Percentiles rank a stretch among this genome's conserved stretches.
These are phyloP conservation scores for Syrmaticus mikado DNA, from an alignment of 2,113 vertebrate genomes.

Conservation along the genomic window DNA sequence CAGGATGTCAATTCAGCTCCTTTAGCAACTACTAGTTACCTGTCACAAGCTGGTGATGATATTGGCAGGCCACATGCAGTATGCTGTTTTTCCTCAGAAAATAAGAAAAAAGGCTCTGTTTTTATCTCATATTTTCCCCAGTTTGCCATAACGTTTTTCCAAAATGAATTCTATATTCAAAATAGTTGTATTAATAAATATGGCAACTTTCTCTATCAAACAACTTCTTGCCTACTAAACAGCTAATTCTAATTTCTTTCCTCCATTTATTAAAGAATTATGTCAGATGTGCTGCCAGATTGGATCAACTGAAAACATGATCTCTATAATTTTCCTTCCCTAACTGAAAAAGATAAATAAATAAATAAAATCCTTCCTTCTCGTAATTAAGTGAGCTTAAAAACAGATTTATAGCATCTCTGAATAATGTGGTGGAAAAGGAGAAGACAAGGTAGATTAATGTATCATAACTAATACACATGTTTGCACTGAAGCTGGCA, in stretches of 20 bases:
- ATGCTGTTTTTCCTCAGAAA: neutral
- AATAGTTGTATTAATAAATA: neutral
- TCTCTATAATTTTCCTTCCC: neutral
- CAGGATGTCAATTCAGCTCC: neutral
- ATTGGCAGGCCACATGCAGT: neutral
- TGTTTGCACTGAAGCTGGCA: neutral
- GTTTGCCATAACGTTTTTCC: neutral
- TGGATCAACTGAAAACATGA: neutral
- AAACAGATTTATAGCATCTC: neutral
- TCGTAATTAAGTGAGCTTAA: neutral
- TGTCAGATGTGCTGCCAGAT: neutral
- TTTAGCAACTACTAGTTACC: neutral
- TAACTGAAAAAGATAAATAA: neutral
- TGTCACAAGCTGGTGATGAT: neutral
- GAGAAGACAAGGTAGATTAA: neutral
- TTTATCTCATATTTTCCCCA: neutral
- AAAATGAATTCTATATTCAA: neutral
- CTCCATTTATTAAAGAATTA: neutral
- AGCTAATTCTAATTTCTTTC: neutral
- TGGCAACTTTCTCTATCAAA: neutral
- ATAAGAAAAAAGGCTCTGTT: neutral
- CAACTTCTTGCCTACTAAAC: neutral
- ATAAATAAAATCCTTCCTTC: neutral
- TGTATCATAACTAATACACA: neutral
- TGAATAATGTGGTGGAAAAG: neutral